phyloP scores from a whole-genome alignment of 2,113 vertebrate genomes.

The Pachyramphus minor region DNA sequence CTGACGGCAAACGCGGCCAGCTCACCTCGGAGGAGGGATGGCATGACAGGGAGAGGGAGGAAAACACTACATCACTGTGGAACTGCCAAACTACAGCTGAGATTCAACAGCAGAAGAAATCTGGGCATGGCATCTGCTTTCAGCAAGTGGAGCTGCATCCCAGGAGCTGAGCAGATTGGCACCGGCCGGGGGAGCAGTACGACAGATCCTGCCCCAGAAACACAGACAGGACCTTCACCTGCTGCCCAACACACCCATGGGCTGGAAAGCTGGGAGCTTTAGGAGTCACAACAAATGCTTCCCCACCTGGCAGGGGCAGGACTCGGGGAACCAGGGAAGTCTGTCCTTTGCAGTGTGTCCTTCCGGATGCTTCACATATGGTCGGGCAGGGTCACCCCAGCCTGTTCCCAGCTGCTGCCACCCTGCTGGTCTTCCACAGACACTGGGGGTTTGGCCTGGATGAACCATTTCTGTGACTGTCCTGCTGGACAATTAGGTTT shows the following conservation, averaged over 20 bases:
- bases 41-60: neutral
- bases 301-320: slow-evolving; percentile 15
- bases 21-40: slow-evolving; percentile 41
- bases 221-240: neutral
- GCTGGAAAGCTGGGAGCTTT: neutral
- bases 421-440: neutral
- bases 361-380: neutral
- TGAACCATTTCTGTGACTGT: neutral
- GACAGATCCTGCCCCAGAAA: slow-evolving; percentile 12
- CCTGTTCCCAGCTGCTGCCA: neutral
- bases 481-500: fast-evolving
- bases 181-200: neutral
- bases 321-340: neutral
- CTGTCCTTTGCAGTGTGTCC: neutral
- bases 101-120: slow-evolving; percentile 39
- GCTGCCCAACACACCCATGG: fast-evolving
- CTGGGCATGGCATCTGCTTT: slow-evolving; percentile 42
- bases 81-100: slow-evolving; percentile 48
- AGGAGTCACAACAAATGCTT: neutral
- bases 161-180: neutral
- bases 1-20: neutral
- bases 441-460: neutral
- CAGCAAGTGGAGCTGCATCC: neutral
- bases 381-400: neutral
- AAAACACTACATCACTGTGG: slow-evolving; percentile 13